phyloP scores from a whole-genome alignment of 2,888 invertebrate genomes.

The Automeris io region DNA sequence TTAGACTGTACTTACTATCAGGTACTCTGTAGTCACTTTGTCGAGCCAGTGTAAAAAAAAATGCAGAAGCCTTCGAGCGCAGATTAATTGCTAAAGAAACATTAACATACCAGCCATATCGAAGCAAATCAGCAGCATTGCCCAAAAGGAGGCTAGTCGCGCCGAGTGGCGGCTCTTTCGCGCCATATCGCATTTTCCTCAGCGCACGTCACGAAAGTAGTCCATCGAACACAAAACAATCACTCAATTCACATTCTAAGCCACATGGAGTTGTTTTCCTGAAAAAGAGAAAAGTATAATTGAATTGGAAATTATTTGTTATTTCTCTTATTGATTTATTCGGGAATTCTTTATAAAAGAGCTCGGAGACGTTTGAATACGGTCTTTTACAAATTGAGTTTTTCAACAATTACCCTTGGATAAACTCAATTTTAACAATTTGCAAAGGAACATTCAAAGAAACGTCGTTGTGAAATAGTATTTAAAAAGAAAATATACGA shows the following conservation, averaged over 20 bases:
- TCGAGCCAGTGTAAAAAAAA: no score
- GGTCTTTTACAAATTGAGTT: background rate
- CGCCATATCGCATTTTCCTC: slow-evolving; percentile 53
- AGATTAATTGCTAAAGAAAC: no score
- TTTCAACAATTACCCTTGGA: background rate
- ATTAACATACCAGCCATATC: slow-evolving; percentile 51
- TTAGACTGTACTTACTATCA: no score
- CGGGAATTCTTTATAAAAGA: background rate
- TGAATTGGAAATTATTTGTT: background rate
- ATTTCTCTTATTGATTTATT: background rate
- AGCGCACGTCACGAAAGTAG: slow-evolving; percentile 20
- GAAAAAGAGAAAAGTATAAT: background rate
- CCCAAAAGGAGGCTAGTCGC: slow-evolving; percentile 53
- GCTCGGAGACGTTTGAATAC: background rate
- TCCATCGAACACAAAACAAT: slow-evolving; percentile 8
- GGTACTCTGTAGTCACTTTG: no score
- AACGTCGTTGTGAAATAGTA: background rate
- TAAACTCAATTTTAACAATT: slow-evolving; percentile 2
- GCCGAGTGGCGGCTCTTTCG: slow-evolving; percentile 40
- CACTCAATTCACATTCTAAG: background rate
- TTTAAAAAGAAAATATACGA: background rate
- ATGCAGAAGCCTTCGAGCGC: no score
- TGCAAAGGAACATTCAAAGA: background rate
- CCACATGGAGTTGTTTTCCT: background rate
- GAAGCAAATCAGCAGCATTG: slow-evolving; percentile 53